A percentile compares a stretch with the other conserved stretches of the same genome.
These are phyloP conservation scores for Suricata suricatta DNA, from an alignment of 2,113 vertebrate species.

Conservation along the genomic window DNA sequence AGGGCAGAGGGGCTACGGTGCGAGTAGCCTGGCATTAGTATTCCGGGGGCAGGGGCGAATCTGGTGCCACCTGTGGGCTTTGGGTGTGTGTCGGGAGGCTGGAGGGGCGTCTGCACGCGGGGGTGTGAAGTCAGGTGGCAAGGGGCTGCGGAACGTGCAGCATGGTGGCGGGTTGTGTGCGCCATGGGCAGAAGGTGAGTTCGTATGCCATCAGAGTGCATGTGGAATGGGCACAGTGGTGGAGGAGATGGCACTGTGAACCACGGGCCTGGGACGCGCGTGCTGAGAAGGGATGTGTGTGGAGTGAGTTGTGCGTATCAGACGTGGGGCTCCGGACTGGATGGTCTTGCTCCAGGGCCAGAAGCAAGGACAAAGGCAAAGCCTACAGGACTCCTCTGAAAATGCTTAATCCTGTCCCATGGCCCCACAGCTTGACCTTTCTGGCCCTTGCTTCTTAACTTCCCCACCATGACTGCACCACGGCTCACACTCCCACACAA, in stretches of 20 bases:
- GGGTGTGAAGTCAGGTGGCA: too few species aligned
- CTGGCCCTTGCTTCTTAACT: background rate
- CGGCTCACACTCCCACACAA: background rate
- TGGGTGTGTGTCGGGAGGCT: background rate
- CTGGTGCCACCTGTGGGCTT: background rate
- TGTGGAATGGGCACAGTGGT: background rate
- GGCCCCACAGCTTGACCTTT: background rate
- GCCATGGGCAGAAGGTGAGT: background rate
- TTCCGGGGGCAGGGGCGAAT: accelerated
- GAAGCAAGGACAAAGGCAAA: background rate
- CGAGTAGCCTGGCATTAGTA: background rate
- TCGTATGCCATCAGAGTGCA: background rate
- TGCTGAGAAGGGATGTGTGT: background rate
- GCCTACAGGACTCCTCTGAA: background rate
- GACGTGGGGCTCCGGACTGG: background rate
- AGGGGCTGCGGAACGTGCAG: background rate
- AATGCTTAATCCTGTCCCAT: background rate
- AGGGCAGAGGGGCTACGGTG: background rate
- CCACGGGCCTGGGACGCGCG: background rate
- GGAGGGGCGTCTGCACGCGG: background rate
- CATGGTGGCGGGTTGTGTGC: accelerated
- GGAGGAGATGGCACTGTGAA: background rate
- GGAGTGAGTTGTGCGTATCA: background rate
- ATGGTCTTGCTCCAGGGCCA: background rate
- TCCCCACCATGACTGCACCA: background rate